Evolutionary conservation across 2,888 invertebrate genomes (phyloP).

Genomic region (Sepioteuthis lessoniana): DNA sequence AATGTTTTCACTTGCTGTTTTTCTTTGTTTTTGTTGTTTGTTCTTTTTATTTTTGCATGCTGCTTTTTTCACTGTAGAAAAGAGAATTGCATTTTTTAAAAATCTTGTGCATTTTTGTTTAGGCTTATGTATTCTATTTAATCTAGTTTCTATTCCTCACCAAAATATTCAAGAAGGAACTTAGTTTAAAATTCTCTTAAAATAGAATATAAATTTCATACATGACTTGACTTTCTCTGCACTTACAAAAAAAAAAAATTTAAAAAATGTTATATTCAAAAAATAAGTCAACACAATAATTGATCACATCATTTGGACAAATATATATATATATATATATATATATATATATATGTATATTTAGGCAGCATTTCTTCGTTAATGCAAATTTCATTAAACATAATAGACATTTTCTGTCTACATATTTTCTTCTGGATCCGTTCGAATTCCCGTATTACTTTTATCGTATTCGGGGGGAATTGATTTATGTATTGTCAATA

Average conservation of each 20-base stretch:
- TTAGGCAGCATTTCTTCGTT: no score
- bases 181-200: not conserved
- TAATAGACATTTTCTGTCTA: no score
- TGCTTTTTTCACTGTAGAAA: not conserved
- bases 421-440: no score
- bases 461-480: no score
- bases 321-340: not conserved
- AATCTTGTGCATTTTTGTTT: not conserved
- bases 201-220: not conserved
- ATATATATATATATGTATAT: no score
- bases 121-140: not conserved
- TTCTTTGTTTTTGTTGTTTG: no score
- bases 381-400: no score
- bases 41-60: slow-evolving; percentile 33
- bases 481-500: no score
- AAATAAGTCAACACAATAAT: not conserved
- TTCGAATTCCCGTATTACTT: no score
- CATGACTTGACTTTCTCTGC: not conserved
- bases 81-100: not conserved
- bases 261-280: no score
- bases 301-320: not conserved
- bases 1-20: not conserved
- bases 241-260: not conserved
- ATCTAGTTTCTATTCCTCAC: no score
- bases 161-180: not conserved